Conservation (phyloP, 2,113 vertebrate species). For the Silurus glanis region DNA sequence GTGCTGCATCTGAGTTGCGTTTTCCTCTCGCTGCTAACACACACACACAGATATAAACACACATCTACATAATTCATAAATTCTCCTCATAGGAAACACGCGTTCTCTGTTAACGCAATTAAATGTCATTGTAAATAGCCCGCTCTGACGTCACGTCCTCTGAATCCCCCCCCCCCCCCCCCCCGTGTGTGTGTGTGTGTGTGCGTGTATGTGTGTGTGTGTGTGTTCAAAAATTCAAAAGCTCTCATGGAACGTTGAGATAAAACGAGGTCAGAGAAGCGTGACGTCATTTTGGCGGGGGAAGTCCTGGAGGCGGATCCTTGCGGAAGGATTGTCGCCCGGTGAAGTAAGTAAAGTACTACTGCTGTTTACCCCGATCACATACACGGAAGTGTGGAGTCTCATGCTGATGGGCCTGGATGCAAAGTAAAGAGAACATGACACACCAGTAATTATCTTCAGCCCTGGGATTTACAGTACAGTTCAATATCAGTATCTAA, state of each 20-base stretch:
- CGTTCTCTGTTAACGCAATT: background rate
- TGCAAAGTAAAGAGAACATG: background rate
- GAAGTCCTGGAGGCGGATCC: slow-evolving; percentile 47
- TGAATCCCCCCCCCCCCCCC: too few relatives aligned
- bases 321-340: slow-evolving; percentile 21
- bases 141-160: background rate
- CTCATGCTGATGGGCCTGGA: background rate
- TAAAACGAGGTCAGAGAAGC: slow-evolving; percentile 46
- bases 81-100: background rate
- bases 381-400: slow-evolving; percentile 28
- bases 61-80: background rate
- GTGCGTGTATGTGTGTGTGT: background rate
- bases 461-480: background rate
- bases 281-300: slow-evolving; percentile 46
- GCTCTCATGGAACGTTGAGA: background rate
- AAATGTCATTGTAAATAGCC: background rate
- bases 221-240: background rate
- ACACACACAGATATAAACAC: background rate
- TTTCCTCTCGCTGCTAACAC: background rate
- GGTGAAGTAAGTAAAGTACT: slow-evolving; percentile 32
- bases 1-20: slow-evolving; percentile 16
- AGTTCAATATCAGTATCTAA: background rate
- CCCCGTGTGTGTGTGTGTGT: background rate
- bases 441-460: background rate
- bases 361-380: slow-evolving; percentile 19